Evolutionary conservation across 2,797 vertebrate species (phyloP).

Genomic region (Labroides dimidiatus): DNA sequence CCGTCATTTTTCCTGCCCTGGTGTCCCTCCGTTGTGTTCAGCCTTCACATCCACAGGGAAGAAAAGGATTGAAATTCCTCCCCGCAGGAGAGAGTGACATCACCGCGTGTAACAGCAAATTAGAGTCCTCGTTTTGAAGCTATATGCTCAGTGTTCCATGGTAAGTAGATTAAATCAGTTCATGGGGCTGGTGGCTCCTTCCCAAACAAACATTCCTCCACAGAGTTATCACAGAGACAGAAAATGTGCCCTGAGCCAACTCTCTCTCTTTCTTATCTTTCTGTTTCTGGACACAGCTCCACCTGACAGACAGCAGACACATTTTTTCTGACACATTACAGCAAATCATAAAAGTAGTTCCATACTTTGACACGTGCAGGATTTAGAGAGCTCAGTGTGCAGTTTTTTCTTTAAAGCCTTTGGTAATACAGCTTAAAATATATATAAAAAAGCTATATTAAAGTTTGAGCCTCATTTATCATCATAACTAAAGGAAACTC

Average conservation of each 20-base stretch:
- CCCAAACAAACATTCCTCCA: conserved; percentile 71
- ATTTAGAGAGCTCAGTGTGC: neutral
- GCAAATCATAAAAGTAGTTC: conserved; percentile 9
- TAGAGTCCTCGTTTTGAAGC: conserved; percentile 62
- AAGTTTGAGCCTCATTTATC: neutral
- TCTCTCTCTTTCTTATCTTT: neutral
- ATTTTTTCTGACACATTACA: conserved; percentile 37
- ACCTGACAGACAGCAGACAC: conserved; percentile 26
- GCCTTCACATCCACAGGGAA: conserved; percentile 10
- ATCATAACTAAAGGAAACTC: neutral
- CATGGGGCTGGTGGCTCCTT: conserved; percentile 47
- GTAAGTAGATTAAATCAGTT: conserved; percentile 68
- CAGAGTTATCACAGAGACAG: conserved; percentile 44
- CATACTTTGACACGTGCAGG: neutral
- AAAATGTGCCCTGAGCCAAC: conserved; percentile 49
- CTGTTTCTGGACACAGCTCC: conserved; percentile 9
- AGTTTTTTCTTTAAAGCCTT: neutral
- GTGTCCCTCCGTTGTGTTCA: conserved; percentile 20
- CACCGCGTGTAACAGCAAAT: conserved; percentile 54
- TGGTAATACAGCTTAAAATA: neutral
- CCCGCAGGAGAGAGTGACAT: conserved; percentile 57
- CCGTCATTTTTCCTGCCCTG: neutral
- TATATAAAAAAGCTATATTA: neutral
- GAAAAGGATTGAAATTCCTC: conserved; percentile 44
- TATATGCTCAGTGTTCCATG: conserved; percentile 67